Conservation (phyloP, 2,797 vertebrate species). For the Alcedo atthis region DNA sequence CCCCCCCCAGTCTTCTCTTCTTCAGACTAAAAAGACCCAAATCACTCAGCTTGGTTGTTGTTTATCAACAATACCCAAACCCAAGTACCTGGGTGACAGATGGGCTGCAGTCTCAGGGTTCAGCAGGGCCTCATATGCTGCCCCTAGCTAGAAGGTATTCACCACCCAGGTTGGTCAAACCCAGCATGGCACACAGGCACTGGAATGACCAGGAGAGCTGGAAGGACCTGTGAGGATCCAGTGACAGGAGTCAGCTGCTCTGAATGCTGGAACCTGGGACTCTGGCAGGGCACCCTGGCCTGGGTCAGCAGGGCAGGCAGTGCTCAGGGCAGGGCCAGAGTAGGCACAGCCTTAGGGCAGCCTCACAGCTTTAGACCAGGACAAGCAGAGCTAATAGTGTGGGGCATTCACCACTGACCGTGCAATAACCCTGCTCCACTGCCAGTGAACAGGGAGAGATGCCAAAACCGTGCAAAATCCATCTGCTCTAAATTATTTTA, state of each 20-base stretch:
- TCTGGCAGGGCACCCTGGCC: neutral
- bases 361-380: neutral
- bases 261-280: neutral
- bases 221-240: neutral
- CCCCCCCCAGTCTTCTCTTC: no score
- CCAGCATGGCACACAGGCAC: neutral
- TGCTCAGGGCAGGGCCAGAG: rapidly evolving
- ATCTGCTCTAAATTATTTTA: conserved; percentile 27
- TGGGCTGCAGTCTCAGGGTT: neutral
- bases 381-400: neutral
- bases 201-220: neutral
- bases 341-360: neutral
- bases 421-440: neutral
- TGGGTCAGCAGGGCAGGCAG: rapidly evolving
- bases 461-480: neutral
- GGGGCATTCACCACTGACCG: rapidly evolving
- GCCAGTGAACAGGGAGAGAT: neutral
- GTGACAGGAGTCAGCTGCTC: neutral
- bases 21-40: no score
- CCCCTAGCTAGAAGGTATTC: neutral
- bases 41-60: no score
- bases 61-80: neutral
- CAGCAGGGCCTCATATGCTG: neutral
- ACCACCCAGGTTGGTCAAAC: neutral
- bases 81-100: rapidly evolving